Base-by-base conservation (phyloP, 2,113 vertebrate species). In the Mellivora capensis region DNA sequence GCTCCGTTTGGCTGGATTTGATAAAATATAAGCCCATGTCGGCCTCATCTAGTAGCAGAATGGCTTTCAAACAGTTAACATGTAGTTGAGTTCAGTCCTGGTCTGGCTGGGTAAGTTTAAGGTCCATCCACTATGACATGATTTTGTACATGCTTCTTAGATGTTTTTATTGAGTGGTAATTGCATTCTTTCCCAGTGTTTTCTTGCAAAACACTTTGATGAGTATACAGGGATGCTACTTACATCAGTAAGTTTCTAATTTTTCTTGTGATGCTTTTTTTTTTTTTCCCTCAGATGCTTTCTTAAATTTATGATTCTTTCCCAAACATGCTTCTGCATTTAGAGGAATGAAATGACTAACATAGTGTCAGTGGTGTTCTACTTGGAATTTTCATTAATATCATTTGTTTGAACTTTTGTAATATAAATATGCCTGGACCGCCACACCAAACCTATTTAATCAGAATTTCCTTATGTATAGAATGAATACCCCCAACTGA, bases 271-370 rank as follows among this genome's bases (percentile, higher is more conserved):
- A 81, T 71, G 15, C 44, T 5, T 71, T 49, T 62, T 52, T 29
- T 37, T 31, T 15, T 31, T 62, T 62, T 61, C 10, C 9, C 61
- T 77, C 34, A 71, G n/a, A 39, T 49, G 15, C 18, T 72, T 83
- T 82, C 27, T 82, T 81, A 95, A 86, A 62, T 91, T 94, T 79
- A 90, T 80, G 80, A 69, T 47, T 81, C 21, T 85, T 83, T 69
- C 7, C 71, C 62, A 93, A 89, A 87, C 42, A 37, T 72, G 7
- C n/a, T 54, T 96, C 94, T 64, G 39, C n/a, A 15, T 77, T 85
- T 87, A 72, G 62, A 49, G 7, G 25, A 74, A 82, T 57, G 1
- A 49, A 61, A 18, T 37, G 10, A 59, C 49, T 83, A 37, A 69
- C 31, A 10, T 39, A 87, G 25, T 44, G 49, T 95, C 20, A 29